Conservation (phyloP, 1,140 invertebrate genomes). For the Dryas iulia region DNA sequence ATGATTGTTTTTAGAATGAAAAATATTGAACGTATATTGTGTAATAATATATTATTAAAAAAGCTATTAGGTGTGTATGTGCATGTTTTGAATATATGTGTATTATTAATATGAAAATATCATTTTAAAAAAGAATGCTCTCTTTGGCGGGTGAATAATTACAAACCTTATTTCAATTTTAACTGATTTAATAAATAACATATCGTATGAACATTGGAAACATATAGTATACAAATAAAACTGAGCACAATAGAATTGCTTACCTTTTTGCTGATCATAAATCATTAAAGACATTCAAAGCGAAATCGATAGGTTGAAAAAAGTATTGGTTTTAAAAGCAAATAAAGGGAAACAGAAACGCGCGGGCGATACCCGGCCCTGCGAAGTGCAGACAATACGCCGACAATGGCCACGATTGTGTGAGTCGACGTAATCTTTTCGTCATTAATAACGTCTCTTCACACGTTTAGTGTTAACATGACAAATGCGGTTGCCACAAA, state of each 20-base stretch:
- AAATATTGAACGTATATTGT: too few species aligned
- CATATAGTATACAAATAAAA: background rate
- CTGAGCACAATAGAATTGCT: conserved; percentile 13
- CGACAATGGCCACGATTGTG: conserved; percentile 60
- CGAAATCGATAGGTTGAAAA: conserved; percentile 19
- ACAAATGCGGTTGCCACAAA: conserved; percentile 66
- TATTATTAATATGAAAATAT: too few species aligned
- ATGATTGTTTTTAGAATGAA: background rate
- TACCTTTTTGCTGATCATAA: conserved; percentile 18
- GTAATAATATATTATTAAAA: too few species aligned
- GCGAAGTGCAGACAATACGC: conserved; percentile 22
- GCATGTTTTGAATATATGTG: too few species aligned
- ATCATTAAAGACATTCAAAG: conserved; percentile 22
- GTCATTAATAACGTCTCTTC: conserved; percentile 75
- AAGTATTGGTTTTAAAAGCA: conserved; percentile 49
- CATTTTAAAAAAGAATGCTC: too few species aligned
- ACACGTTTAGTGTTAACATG: conserved; percentile 74
- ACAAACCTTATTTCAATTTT: too few species aligned
- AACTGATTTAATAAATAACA: too few species aligned
- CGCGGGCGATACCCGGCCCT: conserved; percentile 29
- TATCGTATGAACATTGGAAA: background rate
- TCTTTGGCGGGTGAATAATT: too few species aligned
- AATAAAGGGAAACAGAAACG: conserved; percentile 53
- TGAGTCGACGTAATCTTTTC: conserved; percentile 62
- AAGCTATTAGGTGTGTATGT: too few species aligned